Evolutionary conservation across 2,113 vertebrate species (phyloP).

Genomic region (Saiga tatarica): DNA sequence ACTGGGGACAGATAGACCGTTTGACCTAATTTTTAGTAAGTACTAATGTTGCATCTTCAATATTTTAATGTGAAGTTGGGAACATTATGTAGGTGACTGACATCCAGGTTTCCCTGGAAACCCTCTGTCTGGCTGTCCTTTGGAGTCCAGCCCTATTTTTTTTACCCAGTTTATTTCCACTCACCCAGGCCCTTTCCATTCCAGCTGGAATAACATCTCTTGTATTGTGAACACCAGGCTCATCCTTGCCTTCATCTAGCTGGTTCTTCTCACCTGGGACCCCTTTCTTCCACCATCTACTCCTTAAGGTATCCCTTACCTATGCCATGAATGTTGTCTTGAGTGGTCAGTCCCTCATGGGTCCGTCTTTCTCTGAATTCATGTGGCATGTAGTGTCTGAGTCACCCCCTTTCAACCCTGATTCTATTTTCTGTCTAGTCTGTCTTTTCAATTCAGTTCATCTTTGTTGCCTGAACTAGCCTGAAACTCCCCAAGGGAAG

Average conservation of each 20-base stretch:
- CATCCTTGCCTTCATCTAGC: neutral
- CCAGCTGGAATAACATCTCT: too few species aligned
- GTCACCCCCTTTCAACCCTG: neutral
- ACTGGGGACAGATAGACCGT: neutral
- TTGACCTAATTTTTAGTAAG: neutral
- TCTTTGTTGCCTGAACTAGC: neutral
- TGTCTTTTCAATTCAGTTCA: neutral
- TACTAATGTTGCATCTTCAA: too few species aligned
- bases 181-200: neutral
- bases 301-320: neutral
- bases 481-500: neutral
- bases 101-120: neutral
- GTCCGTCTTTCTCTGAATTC: neutral
- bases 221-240: neutral
- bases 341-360: neutral
- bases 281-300: neutral
- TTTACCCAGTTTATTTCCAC: neutral
- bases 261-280: neutral
- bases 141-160: neutral
- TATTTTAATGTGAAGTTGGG: neutral
- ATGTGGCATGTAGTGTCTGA: neutral
- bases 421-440: too few species aligned
- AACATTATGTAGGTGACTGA: neutral
- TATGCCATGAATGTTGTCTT: neutral
- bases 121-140: neutral